Evolutionary conservation across 2,113 vertebrate species (phyloP).

Genomic region (Lanius ludovicianus): DNA sequence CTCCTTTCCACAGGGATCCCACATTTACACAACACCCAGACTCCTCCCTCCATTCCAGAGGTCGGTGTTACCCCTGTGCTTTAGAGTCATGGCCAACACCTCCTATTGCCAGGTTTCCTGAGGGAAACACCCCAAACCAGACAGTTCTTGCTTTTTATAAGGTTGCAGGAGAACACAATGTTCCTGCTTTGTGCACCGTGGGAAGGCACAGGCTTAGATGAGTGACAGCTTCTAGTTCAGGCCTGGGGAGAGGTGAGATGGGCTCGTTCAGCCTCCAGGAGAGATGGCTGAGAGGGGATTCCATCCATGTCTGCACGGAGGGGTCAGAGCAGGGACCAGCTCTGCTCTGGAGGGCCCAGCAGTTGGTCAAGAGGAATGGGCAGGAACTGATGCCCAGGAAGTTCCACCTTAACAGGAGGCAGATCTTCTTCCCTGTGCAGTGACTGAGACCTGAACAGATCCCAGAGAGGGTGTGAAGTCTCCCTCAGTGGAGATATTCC

Average conservation of each 20-base stretch:
- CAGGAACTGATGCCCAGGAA: neutral
- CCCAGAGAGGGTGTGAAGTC: neutral
- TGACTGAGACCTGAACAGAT: fast-evolving
- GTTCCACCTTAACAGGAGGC: neutral
- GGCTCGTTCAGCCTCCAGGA: neutral
- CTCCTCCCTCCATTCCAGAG: neutral
- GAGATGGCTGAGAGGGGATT: neutral
- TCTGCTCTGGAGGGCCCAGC: neutral
- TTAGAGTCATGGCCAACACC: neutral
- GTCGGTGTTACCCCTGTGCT: neutral
- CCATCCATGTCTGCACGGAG: neutral
- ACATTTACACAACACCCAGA: neutral
- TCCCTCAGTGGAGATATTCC: neutral
- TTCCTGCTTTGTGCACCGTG: neutral
- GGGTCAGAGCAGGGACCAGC: neutral
- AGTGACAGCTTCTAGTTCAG: neutral
- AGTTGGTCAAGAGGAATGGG: fast-evolving
- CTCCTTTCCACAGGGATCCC: neutral
- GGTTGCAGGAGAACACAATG: neutral
- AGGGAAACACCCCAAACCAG: neutral
- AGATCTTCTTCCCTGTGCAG: neutral
- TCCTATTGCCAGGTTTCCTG: neutral
- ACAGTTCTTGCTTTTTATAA: neutral
- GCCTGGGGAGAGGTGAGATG: neutral
- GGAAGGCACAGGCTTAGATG: neutral